These are phyloP conservation scores for Trichechus manatus DNA, from an alignment of 2,113 vertebrate species.

Conservation along the genomic window DNA sequence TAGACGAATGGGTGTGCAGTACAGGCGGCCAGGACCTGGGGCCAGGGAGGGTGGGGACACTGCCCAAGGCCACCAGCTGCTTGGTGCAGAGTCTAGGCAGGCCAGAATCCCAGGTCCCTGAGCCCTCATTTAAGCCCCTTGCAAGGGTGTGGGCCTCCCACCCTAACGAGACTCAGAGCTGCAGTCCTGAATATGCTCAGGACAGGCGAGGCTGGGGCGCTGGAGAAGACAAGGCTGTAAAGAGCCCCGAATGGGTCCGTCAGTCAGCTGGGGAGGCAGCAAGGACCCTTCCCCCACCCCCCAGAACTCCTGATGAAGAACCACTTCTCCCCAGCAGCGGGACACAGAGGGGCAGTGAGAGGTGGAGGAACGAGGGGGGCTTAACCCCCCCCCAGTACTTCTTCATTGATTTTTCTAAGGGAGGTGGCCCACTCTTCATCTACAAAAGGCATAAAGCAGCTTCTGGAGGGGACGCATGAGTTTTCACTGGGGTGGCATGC, in stretches of 20 bases:
- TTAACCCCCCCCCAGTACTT: rapidly evolving
- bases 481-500: neutral
- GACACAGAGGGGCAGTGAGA: neutral
- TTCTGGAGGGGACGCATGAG: neutral
- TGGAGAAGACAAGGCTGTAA: neutral
- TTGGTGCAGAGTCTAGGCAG: neutral
- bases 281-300: neutral
- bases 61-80: neutral
- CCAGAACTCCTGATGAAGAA: neutral
- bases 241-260: neutral
- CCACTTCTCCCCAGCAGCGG: neutral
- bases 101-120: neutral
- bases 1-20: neutral
- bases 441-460: neutral
- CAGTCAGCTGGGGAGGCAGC: neutral
- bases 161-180: neutral
- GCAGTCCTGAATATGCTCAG: neutral
- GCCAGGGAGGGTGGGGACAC: too few species aligned
- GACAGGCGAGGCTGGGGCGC: neutral
- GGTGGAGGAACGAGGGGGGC: neutral
- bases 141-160: neutral
- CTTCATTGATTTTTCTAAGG: neutral
- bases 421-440: neutral
- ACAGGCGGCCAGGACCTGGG: neutral
- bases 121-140: neutral